phyloP scores from a whole-genome alignment of 1,140 invertebrate genomes.

The Nephotettix cincticeps region DNA sequence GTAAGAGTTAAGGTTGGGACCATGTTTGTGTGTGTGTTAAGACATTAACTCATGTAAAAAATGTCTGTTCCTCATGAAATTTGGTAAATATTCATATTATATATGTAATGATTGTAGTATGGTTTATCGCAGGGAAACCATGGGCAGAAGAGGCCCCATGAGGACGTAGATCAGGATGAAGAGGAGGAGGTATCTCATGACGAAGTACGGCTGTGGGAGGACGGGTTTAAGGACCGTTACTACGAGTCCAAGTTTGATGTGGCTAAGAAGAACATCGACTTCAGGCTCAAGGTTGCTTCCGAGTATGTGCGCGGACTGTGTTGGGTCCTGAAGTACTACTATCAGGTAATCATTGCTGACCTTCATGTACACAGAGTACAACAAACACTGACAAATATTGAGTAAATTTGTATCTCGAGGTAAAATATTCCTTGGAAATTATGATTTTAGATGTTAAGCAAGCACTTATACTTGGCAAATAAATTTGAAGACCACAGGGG shows the following conservation, averaged over 20 bases:
- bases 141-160: constrained; percentile 52
- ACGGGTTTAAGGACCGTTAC: constrained; percentile 97
- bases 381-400: no score
- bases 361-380: no score
- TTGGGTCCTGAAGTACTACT: constrained; percentile 98
- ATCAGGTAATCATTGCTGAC: constrained; percentile 62
- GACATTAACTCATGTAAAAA: no score
- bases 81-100: no score
- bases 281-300: constrained; percentile 79
- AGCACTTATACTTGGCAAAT: no score
- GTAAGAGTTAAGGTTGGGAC: no score
- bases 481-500: no score
- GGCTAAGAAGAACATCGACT: constrained; percentile 72
- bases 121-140: constrained; percentile 21
- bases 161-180: constrained; percentile 50
- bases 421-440: no score
- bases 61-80: no score
- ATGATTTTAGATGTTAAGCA: no score
- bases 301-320: constrained; percentile 96
- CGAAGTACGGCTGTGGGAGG: constrained; percentile 95
- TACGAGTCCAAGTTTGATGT: constrained; percentile 98
- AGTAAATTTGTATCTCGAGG: no score
- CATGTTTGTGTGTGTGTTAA: no score
- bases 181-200: constrained; percentile 83
- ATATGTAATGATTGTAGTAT: not conserved